A percentile compares a stretch with the other conserved stretches of the same genome.
phyloP scores from a whole-genome alignment of 2,797 vertebrate species.

The Mallotus villosus region DNA sequence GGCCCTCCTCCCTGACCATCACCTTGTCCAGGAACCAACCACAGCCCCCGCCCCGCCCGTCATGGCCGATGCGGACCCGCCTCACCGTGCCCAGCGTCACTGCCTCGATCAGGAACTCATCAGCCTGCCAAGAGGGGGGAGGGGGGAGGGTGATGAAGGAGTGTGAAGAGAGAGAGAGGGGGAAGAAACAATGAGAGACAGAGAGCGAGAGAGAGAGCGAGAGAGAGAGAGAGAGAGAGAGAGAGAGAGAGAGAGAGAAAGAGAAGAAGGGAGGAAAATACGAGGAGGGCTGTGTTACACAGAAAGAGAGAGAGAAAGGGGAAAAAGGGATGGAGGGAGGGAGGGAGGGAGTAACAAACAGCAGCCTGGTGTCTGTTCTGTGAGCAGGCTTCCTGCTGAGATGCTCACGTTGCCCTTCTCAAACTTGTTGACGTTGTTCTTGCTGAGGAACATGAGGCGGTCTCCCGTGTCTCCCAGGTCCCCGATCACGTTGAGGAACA shows the following conservation, averaged over 20 bases:
- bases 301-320: not conserved
- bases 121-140: conserved; percentile 71
- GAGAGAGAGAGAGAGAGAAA: too few relatives aligned
- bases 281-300: not conserved
- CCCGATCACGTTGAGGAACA: conserved; percentile 87
- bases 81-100: conserved; percentile 85
- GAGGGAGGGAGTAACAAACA: not conserved
- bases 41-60: conserved; percentile 90
- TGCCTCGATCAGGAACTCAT: conserved; percentile 93
- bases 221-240: too few relatives aligned
- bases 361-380: too few relatives aligned
- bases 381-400: too few relatives aligned
- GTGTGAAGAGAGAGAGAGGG: not conserved
- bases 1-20: conserved; percentile 92
- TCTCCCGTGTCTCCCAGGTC: conserved; percentile 93
- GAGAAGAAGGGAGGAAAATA: not conserved
- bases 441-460: conserved; percentile 87
- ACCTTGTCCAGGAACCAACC: conserved; percentile 97
- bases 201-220: too few relatives aligned
- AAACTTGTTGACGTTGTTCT: conserved; percentile 93
- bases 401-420: conserved; percentile 92
- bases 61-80: conserved; percentile 89
- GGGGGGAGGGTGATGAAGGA: too few relatives aligned
- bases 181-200: not conserved
- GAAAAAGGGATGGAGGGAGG: not conserved